phyloP scores from a whole-genome alignment of 2,888 invertebrate species.

The Patella depressa region DNA sequence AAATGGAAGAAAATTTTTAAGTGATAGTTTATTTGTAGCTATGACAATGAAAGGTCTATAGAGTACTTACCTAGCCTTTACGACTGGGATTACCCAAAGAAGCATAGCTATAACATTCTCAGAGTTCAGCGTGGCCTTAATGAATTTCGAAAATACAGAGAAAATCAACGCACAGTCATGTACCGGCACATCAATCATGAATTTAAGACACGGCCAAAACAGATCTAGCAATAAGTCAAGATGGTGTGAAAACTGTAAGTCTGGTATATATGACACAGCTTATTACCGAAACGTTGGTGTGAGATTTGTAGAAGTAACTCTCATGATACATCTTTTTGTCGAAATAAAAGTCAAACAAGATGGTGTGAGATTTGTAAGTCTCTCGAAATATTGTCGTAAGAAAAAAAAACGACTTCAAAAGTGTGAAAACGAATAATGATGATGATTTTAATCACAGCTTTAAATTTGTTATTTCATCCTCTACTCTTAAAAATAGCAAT shows the following conservation, averaged over 20 bases:
- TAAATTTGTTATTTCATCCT: not conserved
- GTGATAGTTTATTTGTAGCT: slow-evolving; percentile 36
- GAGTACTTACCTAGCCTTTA: slow-evolving; percentile 30
- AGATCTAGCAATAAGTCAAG: not conserved
- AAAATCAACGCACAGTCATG: not conserved
- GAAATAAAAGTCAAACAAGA: not conserved
- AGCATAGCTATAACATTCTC: slow-evolving; percentile 19
- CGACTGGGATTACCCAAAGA: slow-evolving; percentile 30
- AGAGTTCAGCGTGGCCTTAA: slow-evolving; percentile 29
- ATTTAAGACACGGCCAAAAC: not conserved
- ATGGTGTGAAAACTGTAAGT: slow-evolving; percentile 3
- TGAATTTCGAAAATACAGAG: not conserved
- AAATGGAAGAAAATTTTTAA: slow-evolving; percentile 32
- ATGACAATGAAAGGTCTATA: slow-evolving; percentile 39
- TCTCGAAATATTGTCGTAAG: not conserved
- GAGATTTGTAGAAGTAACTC: slow-evolving; percentile 13
- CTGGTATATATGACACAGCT: not conserved
- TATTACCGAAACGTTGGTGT: slow-evolving; percentile 12
- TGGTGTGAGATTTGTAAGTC: not conserved
- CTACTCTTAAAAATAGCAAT: not conserved
- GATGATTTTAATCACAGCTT: not conserved
- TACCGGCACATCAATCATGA: not conserved
- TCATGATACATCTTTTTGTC: slow-evolving; percentile 13
- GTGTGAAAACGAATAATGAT: not conserved
- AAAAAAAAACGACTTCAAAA: not conserved